Evolutionary conservation across 2,888 invertebrate species (phyloP), one percentile per base, ranked within the genome.

Genomic region (Diplazon laetatorius): DNA sequence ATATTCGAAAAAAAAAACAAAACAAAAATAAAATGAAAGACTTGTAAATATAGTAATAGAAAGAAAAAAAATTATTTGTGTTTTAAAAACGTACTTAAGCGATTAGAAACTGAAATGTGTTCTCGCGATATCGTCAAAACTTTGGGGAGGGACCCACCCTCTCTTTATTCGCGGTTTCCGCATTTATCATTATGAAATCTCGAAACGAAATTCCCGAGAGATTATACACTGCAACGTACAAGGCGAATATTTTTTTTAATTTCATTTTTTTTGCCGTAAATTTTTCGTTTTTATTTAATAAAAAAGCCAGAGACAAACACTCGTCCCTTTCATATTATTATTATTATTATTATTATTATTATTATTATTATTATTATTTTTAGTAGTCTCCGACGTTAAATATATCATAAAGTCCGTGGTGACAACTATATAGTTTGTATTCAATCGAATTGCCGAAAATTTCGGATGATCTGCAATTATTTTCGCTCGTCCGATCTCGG

Each of bases 21-120:
- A n/a, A n/a, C n/a, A n/a, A n/a, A n/a, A n/a, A n/a, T n/a, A n/a
- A n/a, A n/a, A n/a, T n/a, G n/a, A n/a, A n/a, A n/a, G n/a, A n/a
- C n/a, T n/a, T 83, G 84, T 85, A 85, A 82, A 84, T 85, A 85
- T 80, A 83, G 83, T 78, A 78, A 76, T 80, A 81, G 83, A 80
- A n/a, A n/a, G n/a, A n/a, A n/a, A n/a, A n/a, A n/a, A n/a, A n/a
- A n/a, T n/a, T n/a, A n/a, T n/a, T n/a, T 80, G 70, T 76, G 76
- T 69, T 62, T 60, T 73, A 83, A 82, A 83, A 55, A 30, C 80
- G 79, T 82, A 81, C 74, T 80, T 83, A 82, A 84, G 65, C 55
- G 69, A 80, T 78, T 82, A 82, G 82, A 68, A n/a, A 82, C 80
- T 83, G 82, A 76, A n/a, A 83, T 82, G 85, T 85, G 84, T 85